Evolutionary conservation across 1,140 invertebrate genomes (phyloP).

Genomic region (Scaptomyza pallida): DNA sequence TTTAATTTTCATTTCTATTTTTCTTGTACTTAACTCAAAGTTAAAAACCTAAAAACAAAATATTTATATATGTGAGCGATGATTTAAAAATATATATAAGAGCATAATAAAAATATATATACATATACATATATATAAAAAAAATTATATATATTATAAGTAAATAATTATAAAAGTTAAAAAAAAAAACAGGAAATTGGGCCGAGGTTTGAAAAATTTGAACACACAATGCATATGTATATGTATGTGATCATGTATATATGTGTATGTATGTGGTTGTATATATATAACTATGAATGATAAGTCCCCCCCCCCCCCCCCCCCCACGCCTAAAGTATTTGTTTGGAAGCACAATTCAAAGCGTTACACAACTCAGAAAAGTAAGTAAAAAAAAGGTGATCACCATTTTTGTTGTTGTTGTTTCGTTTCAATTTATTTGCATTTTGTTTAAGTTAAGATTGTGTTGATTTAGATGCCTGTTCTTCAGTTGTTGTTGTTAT

Average conservation of each 20-base stretch:
- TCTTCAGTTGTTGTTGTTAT: constrained; percentile 36
- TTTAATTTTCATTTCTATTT: constrained; percentile 5
- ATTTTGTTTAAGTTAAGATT: constrained; percentile 48
- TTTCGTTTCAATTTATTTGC: constrained; percentile 70
- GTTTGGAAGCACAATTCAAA: constrained; percentile 83
- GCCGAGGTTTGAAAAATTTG: constrained; percentile 78
- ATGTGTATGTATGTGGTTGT: constrained; percentile 30
- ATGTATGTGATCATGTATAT: constrained; percentile 28
- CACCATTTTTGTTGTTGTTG: constrained; percentile 65
- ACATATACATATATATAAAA: constrained; percentile 37
- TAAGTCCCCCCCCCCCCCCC: constrained; percentile 64
- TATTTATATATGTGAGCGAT: constrained; percentile 27
- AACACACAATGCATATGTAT: constrained; percentile 44
- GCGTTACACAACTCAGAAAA: constrained; percentile 67
- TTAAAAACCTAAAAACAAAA: constrained; percentile 51
- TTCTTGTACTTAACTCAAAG: constrained; percentile 39
- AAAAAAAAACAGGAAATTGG: constrained; percentile 83
- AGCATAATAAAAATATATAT: constrained; percentile 48
- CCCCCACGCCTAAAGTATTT: too few species aligned
- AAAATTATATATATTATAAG: constrained; percentile 49
- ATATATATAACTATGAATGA: constrained; percentile 39
- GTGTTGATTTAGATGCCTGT: constrained; percentile 50
- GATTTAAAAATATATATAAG: constrained; percentile 40
- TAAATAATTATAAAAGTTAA: constrained; percentile 44
- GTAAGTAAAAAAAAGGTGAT: constrained; percentile 66